These are phyloP conservation scores for Steromphala cineraria DNA, from an alignment of 2,888 invertebrate species.

Conservation along the genomic window DNA sequence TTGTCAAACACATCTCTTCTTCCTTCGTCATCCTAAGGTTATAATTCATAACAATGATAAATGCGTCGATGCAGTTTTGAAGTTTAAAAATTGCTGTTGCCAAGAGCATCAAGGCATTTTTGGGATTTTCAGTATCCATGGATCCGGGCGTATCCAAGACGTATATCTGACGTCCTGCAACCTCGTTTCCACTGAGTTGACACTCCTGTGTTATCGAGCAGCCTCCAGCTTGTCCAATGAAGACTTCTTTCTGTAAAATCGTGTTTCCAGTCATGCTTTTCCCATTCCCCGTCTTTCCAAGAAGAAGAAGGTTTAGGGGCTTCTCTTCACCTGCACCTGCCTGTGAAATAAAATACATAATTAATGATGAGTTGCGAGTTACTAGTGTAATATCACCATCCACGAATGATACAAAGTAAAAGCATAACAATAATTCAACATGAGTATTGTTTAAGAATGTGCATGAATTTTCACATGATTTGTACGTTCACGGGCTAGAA, in stretches of 20 bases:
- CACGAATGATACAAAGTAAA: no score
- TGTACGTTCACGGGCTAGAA: no score
- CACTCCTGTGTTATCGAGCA: not conserved
- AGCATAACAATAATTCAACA: no score
- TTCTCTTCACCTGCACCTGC: not conserved
- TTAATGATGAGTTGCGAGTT: no score
- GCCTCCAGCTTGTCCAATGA: not conserved
- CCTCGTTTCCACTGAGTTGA: not conserved
- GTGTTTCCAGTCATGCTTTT: not conserved
- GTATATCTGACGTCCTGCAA: not conserved
- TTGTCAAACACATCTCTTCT: not conserved
- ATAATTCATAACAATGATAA: not conserved
- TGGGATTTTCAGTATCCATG: not conserved
- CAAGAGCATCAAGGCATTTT: not conserved
- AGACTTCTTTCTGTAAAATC: not conserved
- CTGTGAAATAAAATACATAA: no score
- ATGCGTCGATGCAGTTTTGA: not conserved
- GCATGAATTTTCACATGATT: no score
- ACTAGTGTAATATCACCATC: no score
- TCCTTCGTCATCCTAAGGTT: not conserved
- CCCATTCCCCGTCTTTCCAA: not conserved
- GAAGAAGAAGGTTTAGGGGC: not conserved
- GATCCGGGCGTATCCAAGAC: not conserved
- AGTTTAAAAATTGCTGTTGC: not conserved
- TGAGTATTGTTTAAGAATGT: no score